Evolutionary conservation across 2,888 invertebrate species (phyloP).

Genomic region (Fragum whitleyi): DNA sequence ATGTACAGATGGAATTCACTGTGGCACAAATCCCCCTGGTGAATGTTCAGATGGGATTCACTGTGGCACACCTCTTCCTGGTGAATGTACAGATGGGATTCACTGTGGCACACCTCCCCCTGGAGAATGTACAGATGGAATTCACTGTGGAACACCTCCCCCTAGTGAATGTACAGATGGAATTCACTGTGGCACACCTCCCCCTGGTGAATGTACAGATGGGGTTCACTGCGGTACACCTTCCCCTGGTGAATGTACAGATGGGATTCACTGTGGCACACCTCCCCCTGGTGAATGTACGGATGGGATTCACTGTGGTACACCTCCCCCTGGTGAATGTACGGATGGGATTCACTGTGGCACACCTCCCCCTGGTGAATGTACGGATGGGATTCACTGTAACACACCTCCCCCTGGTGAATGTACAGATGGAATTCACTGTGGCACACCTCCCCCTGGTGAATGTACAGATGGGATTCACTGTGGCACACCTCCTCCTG

Average conservation of each 20-base stretch:
- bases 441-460: slow-evolving; percentile 65
- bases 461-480: slow-evolving; percentile 60
- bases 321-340: slow-evolving; percentile 53
- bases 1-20: slow-evolving; percentile 67
- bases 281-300: slow-evolving; percentile 42
- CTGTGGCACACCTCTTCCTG: slow-evolving; percentile 46
- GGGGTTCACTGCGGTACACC: slow-evolving; percentile 66
- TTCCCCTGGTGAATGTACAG: slow-evolving; percentile 56
- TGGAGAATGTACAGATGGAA: slow-evolving; percentile 55
- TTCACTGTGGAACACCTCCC: slow-evolving; percentile 66
- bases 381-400: slow-evolving; percentile 69
- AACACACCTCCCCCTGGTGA: slow-evolving; percentile 61
- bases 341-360: slow-evolving; percentile 69
- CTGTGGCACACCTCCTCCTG: slow-evolving; percentile 38
- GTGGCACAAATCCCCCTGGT: slow-evolving; percentile 63
- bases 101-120: slow-evolving; percentile 66
- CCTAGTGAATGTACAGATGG: slow-evolving; percentile 62
- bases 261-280: slow-evolving; percentile 68
- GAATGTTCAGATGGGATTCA: slow-evolving; percentile 38
- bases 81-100: slow-evolving; percentile 57
- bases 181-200: slow-evolving; percentile 65
- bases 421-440: slow-evolving; percentile 64
- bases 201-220: slow-evolving; percentile 60
- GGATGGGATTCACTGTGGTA: slow-evolving; percentile 65
- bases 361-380: slow-evolving; percentile 46